Base-by-base conservation (phyloP, 2,113 vertebrate species). In the Ptilonorhynchus violaceus region DNA sequence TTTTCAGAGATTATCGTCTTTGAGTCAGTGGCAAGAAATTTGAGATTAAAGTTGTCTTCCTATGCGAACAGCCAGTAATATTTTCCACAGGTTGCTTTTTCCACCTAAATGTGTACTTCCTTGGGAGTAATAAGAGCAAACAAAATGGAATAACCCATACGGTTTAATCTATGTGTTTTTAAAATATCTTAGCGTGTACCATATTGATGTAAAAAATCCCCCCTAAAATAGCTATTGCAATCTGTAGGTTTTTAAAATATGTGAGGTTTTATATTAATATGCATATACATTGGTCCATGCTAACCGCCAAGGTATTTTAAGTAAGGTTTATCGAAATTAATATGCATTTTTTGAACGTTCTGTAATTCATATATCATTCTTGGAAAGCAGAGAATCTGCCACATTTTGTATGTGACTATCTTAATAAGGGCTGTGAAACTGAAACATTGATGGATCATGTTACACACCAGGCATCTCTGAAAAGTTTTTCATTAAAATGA, bases 401-500 rank as follows among this genome's bases (percentile, higher is more conserved):
- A n/a, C 13, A 14, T 77, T 94, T 92, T 72, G 12, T 33, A 19
- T 33, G 52, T 81, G 83, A 75, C 85, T 80, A 1, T 92, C 60
- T 81, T 86, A 85, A 93, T 30, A 66, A 82, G 20, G 15, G 17
- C 12, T 85, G 35, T 59, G 75, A 81, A 88, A 73, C 58, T 5
- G 44, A 80, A 72, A 53, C 39, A 3, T 39, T 80, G 84, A 85
- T 62, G 58, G 83, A 69, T 97, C 69, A 7, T 10, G 53, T 95
- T 92, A 76, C 89, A 67, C 69, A 53, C 67, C 49, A 37, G 23
- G 72, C 78, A 62, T 76, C 72, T 87, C 86, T 69, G 55, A 85
- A 87, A 94, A 97, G 94, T 95, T 91, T 96, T 96, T 92, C 93
- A 93, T 92, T 93, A 94, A 89, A 95, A 93, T 55, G 70, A 93